Evolutionary conservation across 2,797 vertebrate species (phyloP), one percentile per base, ranked within the genome.

Genomic region (Crypturellus tataupa): DNA sequence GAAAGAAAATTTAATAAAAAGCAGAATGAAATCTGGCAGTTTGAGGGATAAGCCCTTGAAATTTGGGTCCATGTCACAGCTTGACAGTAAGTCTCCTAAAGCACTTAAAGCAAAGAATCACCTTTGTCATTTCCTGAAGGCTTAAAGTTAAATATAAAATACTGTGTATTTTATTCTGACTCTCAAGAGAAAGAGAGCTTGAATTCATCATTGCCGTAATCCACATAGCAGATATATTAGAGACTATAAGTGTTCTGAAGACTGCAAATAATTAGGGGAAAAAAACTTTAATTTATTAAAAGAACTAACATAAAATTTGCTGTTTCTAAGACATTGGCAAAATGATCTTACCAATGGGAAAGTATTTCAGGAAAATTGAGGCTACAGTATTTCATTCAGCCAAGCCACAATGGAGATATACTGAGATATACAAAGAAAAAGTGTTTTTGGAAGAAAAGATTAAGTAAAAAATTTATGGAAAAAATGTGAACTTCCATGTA

Each of bases 331-430:
- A 81, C 76, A 44, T 65, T 64, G 73, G 76, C 65, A 87, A 87
- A 92, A 90, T 79, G 79, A 59, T 90, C 82, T 85, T 69, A 89
- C 76, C 81, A 92, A 71, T 44, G 87, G 70, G 81, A 91, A 87
- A 76, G 76, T 53, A 68, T 80, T 95, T 91, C 73, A 93, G 85
- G 92, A 95, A 95, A 92, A 87, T 42, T 87, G 82, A 92, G 85
- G 63, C 85, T 85, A 55, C 20, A 31, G 15, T 60, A 35, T 75
- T 86, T 78, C 81, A 40, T 75, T 85, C 76, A 67, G 92, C 93
- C 76, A 95, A 95, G 63, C 79, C 93, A 79, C 77, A 93, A 37
- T 25, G 72, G 64, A 93, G 76, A 87, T 89, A 89, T 33, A 79
- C 39, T 33, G 47, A 92, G 79, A 87, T 71, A 85, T 8, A 81